phyloP scores from a whole-genome alignment of 2,888 invertebrate species.

The Tetragnatha montana region DNA sequence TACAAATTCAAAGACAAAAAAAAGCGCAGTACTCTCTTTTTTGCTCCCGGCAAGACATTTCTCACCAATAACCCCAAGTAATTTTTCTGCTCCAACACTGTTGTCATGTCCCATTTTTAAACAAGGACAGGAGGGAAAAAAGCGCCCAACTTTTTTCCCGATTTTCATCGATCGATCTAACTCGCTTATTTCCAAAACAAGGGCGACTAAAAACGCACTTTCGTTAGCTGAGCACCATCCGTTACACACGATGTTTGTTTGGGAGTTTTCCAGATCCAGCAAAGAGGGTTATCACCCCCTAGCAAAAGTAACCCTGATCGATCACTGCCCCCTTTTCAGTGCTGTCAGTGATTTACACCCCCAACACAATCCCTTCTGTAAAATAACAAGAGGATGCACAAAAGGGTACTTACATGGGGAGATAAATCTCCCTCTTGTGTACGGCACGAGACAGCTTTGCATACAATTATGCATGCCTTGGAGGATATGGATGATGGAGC shows the following conservation, averaged over 20 bases:
- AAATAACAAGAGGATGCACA: background rate
- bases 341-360: background rate
- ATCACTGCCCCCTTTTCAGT: background rate
- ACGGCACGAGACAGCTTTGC: background rate
- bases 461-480: background rate
- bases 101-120: constrained; percentile 1
- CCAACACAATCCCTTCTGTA: background rate
- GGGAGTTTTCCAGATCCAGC: background rate
- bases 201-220: background rate
- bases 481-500: background rate
- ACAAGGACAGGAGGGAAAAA: background rate
- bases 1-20: too few species aligned
- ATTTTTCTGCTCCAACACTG: background rate
- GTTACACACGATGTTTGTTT: background rate
- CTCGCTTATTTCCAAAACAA: background rate
- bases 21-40: too few species aligned
- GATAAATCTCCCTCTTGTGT: background rate
- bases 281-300: background rate
- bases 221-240: background rate
- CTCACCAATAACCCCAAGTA: background rate
- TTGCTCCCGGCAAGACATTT: background rate
- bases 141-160: background rate
- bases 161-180: background rate
- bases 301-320: background rate
- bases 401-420: background rate